Evolutionary conservation across 1,140 invertebrate genomes (phyloP), one percentile per base, ranked within the genome.

Genomic region (Paralvinella palmiformis): DNA sequence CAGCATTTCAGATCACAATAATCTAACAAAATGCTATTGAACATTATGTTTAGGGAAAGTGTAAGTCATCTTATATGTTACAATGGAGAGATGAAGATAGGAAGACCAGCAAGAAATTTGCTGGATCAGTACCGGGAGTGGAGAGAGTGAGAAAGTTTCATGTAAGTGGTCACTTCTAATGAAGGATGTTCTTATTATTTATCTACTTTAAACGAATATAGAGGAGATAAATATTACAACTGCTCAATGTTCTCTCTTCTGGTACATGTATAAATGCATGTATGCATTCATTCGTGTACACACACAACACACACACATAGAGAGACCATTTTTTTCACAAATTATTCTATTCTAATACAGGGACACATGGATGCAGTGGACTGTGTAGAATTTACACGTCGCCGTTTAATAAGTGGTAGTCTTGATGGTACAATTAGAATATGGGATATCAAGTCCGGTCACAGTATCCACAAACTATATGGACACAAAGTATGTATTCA

Each of bases 391-490:
- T 75, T 73, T 72, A 74, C 75, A 70, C 65, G 69, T 24, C 63
- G 70, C n/a, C 69, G 76, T 62, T 61, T 78, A 56, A 65, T 76
- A 22, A 73, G 73, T 10, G 75, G 74, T 27, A 73, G 75, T 22
- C 57, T 73, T 44, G 76, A 78, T 58, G 63, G 74, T 4, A 66
- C 67, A 1, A 67, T 78, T 31, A 59, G 76, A 56, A 62, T 78
- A 27, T 78, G 76, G 76, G 76, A 78, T 44, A 73, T 78, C 31
- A 65, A 75, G 24, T 75, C 72, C 71, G 76, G 76, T 17, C 67
- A 71, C 37, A 74, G 71, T 67, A 69, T 78, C 32, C 76, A 75
- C 61, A 76, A 76, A 59, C 72, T 78, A 48, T 69, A 72, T 68
- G 76, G 75, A 36, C 76, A 76, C 57, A 76, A 74, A 71, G 76